Conservation (phyloP, 2,888 invertebrate species). For the Oligia strigilis region DNA sequence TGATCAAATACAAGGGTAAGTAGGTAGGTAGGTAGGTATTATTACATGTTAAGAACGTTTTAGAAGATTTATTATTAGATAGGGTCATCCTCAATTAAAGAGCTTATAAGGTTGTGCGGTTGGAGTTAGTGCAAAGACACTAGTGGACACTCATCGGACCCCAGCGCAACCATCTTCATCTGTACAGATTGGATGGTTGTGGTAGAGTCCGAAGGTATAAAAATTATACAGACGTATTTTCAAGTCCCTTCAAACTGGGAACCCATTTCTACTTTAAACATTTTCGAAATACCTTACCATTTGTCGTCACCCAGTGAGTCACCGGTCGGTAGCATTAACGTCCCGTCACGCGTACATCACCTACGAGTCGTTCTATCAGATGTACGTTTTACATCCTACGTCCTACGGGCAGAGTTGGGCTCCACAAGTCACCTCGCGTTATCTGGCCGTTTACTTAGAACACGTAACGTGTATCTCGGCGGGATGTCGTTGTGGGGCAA, state of each 20-base stretch:
- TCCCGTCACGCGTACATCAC: constrained; percentile 75
- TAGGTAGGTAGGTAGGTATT: neutral
- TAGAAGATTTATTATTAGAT: neutral
- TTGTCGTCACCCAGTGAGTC: constrained; percentile 35
- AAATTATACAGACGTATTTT: neutral
- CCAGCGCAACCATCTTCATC: neutral
- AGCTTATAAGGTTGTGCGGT: neutral
- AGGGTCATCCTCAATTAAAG: neutral
- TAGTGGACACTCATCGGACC: neutral
- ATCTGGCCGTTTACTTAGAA: constrained; percentile 74
- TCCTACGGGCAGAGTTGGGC: constrained; percentile 74
- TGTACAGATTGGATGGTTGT: too few relatives aligned
- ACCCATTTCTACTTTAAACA: constrained; percentile 32
- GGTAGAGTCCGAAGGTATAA: too few relatives aligned
- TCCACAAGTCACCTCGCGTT: constrained; percentile 75
- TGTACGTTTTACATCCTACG: constrained; percentile 82
- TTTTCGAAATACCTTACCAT: constrained; percentile 44
- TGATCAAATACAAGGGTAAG: neutral
- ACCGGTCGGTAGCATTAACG: constrained; percentile 63
- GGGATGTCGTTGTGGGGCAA: constrained; percentile 70
- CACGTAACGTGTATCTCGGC: constrained; percentile 77
- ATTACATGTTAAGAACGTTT: neutral
- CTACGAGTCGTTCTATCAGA: constrained; percentile 78
- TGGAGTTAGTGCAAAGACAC: neutral
- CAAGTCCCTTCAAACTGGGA: neutral